These are phyloP conservation scores for Drosophila algonquin DNA, from an alignment of 2,888 invertebrate genomes.

Conservation along the genomic window DNA sequence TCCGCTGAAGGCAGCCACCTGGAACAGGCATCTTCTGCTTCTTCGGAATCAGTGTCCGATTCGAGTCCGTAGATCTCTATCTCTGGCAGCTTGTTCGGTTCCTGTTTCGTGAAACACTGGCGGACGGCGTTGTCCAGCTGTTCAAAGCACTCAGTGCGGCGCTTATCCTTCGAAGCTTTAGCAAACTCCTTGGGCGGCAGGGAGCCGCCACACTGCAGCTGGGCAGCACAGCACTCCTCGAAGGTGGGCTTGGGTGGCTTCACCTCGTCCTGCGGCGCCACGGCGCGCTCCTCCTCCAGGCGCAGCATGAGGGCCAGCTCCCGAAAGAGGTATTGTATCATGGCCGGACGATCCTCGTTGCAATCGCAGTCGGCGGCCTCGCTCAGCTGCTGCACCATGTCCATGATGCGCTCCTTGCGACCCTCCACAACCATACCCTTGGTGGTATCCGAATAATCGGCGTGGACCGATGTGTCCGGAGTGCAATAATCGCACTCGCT, in stretches of 20 bases:
- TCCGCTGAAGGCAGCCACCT: not conserved
- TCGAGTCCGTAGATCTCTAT: slow-evolving; percentile 53
- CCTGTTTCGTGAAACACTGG: slow-evolving; percentile 49
- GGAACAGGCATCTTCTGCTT: not conserved
- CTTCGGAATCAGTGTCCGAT: slow-evolving; percentile 46
- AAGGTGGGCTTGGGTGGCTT: not conserved
- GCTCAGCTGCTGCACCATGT: slow-evolving; percentile 45
- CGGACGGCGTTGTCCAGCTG: slow-evolving; percentile 52
- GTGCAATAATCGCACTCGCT: not conserved
- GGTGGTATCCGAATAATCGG: not conserved
- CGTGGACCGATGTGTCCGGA: not conserved
- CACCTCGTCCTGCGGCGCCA: not conserved
- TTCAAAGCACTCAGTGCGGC: slow-evolving; percentile 46
- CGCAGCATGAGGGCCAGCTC: slow-evolving; percentile 54
- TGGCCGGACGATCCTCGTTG: slow-evolving; percentile 32
- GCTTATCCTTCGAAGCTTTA: slow-evolving; percentile 11
- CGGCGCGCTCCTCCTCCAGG: slow-evolving; percentile 32
- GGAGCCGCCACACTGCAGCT: not conserved
- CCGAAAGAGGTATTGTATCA: slow-evolving; percentile 51
- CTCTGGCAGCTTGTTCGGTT: slow-evolving; percentile 1
- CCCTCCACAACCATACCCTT: not conserved
- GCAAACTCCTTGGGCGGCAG: not conserved
- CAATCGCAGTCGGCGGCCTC: slow-evolving; percentile 17
- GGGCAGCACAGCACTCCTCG: slow-evolving; percentile 55
- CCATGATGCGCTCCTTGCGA: slow-evolving; percentile 45